phyloP scores from a whole-genome alignment of 2,797 vertebrate genomes.

The Chrysocyon brachyurus region DNA sequence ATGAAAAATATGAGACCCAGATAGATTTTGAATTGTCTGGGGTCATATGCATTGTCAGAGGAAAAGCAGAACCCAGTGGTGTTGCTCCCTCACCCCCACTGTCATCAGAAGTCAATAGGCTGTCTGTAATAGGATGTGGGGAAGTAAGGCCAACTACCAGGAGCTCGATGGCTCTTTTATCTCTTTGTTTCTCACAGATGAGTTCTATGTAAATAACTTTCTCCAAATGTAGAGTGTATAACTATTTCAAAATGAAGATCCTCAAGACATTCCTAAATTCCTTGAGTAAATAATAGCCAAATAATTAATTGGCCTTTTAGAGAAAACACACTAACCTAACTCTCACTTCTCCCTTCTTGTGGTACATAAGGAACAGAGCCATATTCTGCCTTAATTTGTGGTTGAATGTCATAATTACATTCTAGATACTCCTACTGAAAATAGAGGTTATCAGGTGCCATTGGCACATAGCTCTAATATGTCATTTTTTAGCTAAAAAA shows the following conservation, averaged over 20 bases:
- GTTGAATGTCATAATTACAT: background rate
- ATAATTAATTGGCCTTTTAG: background rate
- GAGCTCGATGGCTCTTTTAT: background rate
- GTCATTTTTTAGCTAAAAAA: background rate
- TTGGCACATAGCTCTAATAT: background rate
- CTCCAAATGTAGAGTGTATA: background rate
- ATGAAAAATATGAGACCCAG: slow-evolving; percentile 1
- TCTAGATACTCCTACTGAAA: background rate
- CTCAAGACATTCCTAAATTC: background rate
- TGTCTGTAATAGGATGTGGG: background rate
- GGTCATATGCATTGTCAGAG: background rate
- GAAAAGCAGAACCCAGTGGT: background rate
- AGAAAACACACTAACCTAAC: background rate
- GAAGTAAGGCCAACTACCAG: background rate
- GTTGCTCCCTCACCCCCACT: rapidly evolving
- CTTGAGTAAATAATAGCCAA: background rate
- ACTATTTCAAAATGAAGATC: slow-evolving; percentile 28
- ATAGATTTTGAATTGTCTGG: slow-evolving; percentile 19
- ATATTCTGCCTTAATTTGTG: background rate
- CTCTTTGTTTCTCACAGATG: background rate
- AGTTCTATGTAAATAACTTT: background rate
- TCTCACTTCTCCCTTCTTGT: background rate
- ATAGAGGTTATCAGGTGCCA: background rate
- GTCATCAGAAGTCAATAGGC: background rate
- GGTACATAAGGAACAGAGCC: background rate